These are phyloP conservation scores for Amaurobius ferox DNA, from an alignment of 2,888 invertebrate genomes.

Conservation along the genomic window DNA sequence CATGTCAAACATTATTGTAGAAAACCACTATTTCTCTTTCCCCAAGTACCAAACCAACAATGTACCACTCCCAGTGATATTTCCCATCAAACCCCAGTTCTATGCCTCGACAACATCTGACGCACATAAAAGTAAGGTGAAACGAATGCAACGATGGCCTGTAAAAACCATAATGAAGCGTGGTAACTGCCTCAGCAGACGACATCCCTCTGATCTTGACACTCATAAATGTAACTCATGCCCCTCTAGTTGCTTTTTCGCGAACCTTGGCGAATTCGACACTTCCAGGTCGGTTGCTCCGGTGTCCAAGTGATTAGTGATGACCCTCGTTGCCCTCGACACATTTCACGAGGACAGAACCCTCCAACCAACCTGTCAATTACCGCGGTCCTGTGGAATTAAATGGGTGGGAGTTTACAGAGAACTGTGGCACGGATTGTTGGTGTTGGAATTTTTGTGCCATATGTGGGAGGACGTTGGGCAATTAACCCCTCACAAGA, in stretches of 20 bases:
- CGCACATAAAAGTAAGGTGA: neutral
- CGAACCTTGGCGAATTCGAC: constrained; percentile 45
- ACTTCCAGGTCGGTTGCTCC: constrained; percentile 10
- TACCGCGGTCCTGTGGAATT: neutral
- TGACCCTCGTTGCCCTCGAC: constrained; percentile 39
- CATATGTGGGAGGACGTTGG: neutral
- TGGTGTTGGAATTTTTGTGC: neutral
- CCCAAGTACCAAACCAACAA: too few relatives aligned
- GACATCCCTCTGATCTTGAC: neutral
- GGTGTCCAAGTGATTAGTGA: constrained; percentile 38
- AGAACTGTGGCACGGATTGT: neutral
- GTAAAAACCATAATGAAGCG: neutral
- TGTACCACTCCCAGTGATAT: neutral
- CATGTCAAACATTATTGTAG: too few relatives aligned
- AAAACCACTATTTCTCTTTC: too few relatives aligned
- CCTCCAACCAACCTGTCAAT: constrained; percentile 20
- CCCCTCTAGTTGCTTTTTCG: neutral
- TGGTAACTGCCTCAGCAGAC: neutral
- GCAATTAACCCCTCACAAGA: neutral
- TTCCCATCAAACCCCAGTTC: neutral
- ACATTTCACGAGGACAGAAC: constrained; percentile 32
- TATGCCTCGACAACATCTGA: neutral
- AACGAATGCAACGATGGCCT: neutral
- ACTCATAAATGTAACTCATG: neutral
- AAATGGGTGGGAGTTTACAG: neutral